Percentiles rank a stretch among this genome's conserved stretches.
phyloP scores from a whole-genome alignment of 2,797 vertebrate genomes.

The Hybognathus amarus region DNA sequence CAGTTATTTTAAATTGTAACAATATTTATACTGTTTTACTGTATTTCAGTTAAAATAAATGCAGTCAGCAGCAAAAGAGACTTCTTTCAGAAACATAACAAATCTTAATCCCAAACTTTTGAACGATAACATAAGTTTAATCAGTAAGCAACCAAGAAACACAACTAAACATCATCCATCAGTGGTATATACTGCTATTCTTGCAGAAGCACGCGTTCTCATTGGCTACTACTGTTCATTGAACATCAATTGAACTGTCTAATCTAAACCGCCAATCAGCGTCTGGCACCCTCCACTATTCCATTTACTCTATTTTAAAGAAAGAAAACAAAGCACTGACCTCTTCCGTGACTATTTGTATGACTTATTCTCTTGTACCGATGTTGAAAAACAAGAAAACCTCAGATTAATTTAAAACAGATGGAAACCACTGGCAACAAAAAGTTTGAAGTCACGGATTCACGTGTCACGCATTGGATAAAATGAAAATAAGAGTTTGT shows the following conservation, averaged over 20 bases:
- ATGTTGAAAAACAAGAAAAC: slow-evolving; percentile 27
- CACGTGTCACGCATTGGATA: slow-evolving; percentile 14
- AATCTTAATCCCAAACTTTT: neutral
- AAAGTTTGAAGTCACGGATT: slow-evolving; percentile 38
- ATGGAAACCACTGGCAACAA: slow-evolving; percentile 30
- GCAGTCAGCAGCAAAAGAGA: neutral
- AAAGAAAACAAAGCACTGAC: slow-evolving; percentile 14
- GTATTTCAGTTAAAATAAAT: neutral
- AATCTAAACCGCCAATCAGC: slow-evolving; percentile 45
- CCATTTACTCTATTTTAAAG: slow-evolving; percentile 24
- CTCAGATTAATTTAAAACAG: slow-evolving; percentile 41
- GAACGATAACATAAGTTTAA: neutral
- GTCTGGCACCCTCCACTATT: neutral
- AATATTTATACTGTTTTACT: neutral
- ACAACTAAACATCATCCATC: slow-evolving; percentile 25
- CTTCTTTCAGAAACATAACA: neutral
- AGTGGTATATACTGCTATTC: slow-evolving; percentile 2
- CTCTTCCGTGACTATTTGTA: slow-evolving; percentile 36
- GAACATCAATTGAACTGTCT: neutral
- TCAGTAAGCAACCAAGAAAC: neutral
- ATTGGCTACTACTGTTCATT: neutral
- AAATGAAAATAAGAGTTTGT: slow-evolving; percentile 33
- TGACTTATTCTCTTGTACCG: neutral
- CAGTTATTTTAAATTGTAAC: neutral
- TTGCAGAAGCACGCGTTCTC: neutral